A percentile compares a stretch with the other conserved stretches of the same genome.
Conservation (phyloP, 2,797 vertebrate genomes). For the Sciaenops ocellatus region DNA sequence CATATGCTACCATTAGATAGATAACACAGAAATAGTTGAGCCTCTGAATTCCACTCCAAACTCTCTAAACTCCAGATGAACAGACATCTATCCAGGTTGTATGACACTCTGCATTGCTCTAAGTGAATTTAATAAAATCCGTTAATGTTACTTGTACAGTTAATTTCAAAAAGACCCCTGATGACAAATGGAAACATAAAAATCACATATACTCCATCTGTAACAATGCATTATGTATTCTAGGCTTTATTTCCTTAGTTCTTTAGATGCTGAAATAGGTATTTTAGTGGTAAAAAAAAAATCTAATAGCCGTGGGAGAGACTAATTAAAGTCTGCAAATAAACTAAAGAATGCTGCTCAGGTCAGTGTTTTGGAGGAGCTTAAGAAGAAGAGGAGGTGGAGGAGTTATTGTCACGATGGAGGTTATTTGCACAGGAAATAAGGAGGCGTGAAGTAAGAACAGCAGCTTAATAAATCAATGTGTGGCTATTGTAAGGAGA, state of each 20-base stretch:
- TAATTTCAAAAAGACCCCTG: neutral
- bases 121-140: neutral
- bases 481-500: slow-evolving; percentile 9
- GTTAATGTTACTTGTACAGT: neutral
- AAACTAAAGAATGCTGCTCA: slow-evolving; percentile 20
- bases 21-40: neutral
- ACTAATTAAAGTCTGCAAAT: slow-evolving; percentile 49
- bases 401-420: slow-evolving; percentile 31
- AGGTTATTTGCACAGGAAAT: slow-evolving; percentile 49
- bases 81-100: neutral
- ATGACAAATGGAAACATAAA: slow-evolving; percentile 14
- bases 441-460: slow-evolving; percentile 47
- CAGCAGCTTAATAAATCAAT: slow-evolving; percentile 54
- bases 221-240: neutral
- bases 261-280: slow-evolving; percentile 5
- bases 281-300: slow-evolving; percentile 14
- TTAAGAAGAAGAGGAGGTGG: slow-evolving; percentile 30
- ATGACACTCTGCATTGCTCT: neutral
- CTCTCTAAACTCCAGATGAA: neutral
- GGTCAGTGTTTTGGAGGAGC: slow-evolving; percentile 45
- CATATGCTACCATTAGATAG: neutral
- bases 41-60: no score
- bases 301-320: slow-evolving; percentile 16
- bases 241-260: slow-evolving; percentile 15
- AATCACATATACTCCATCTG: neutral